These are phyloP conservation scores for Drosophila lacertosa DNA, from an alignment of 1,140 invertebrate genomes.

Conservation along the genomic window DNA sequence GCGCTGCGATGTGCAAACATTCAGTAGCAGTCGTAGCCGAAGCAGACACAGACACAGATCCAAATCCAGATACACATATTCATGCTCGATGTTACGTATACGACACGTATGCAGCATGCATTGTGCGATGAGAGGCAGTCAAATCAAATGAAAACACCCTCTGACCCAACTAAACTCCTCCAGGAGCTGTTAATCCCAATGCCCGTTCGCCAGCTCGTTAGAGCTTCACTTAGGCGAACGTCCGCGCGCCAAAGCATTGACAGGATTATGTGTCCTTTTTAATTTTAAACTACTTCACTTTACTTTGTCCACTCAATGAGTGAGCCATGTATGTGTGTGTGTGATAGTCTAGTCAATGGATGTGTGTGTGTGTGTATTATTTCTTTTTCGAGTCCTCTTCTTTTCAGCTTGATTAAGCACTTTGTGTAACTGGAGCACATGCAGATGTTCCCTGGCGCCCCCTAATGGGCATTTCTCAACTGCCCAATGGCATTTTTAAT, in stretches of 20 bases:
- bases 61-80: conserved; percentile 8
- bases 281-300: conserved; percentile 80
- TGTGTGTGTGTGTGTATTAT: conserved; percentile 30
- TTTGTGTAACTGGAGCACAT: conserved; percentile 80
- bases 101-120: conserved; percentile 4
- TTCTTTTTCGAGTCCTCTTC: conserved; percentile 71
- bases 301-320: conserved; percentile 72
- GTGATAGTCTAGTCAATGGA: too few relatives aligned
- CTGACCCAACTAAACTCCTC: background rate
- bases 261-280: conserved; percentile 81
- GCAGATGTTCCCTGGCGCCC: conserved; percentile 58
- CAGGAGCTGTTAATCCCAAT: conserved; percentile 50
- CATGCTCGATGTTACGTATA: background rate
- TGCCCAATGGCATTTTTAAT: conserved; percentile 76
- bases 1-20: conserved; percentile 59
- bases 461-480: conserved; percentile 14
- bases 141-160: conserved; percentile 75
- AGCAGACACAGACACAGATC: background rate
- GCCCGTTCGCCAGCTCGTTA: conserved; percentile 31
- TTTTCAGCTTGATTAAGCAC: conserved; percentile 81
- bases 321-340: conserved; percentile 13
- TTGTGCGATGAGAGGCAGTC: conserved; percentile 33
- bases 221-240: conserved; percentile 53
- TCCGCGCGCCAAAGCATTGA: conserved; percentile 60
- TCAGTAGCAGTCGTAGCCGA: background rate